Evolutionary conservation across 1,140 invertebrate genomes (phyloP).

Genomic region (Heliconius congener): DNA sequence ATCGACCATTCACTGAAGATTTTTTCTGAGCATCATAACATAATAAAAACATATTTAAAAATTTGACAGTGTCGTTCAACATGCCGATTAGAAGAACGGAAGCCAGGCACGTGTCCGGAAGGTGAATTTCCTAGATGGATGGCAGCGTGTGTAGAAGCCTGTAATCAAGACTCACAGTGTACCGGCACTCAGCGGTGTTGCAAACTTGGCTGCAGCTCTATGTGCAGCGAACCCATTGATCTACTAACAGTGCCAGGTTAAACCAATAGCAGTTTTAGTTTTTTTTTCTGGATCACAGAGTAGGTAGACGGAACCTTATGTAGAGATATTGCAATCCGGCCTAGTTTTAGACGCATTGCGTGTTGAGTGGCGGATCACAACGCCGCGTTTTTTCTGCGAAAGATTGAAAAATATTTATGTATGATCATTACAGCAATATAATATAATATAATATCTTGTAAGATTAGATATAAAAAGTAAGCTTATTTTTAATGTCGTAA

Average conservation of each 20-base stretch:
- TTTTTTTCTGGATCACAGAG: neutral
- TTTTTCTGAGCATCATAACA: too few relatives aligned
- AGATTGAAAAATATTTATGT: too few relatives aligned
- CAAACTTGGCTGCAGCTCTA: constrained; percentile 83
- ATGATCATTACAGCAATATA: too few relatives aligned
- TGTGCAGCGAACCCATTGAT: constrained; percentile 83
- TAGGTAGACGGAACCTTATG: neutral
- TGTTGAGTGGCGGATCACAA: too few relatives aligned
- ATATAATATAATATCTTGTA: neutral
- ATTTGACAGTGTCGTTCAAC: constrained; percentile 59
- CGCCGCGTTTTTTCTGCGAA: too few relatives aligned
- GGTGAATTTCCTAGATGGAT: constrained; percentile 77
- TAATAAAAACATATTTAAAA: neutral
- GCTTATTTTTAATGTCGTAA: neutral
- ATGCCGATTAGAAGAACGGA: constrained; percentile 61
- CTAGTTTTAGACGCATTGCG: too few relatives aligned
- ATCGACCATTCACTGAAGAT: too few relatives aligned
- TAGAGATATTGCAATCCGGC: too few relatives aligned
- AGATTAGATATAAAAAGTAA: neutral
- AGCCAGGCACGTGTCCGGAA: constrained; percentile 72
- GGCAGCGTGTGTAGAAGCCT: constrained; percentile 83
- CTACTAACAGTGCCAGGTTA: constrained; percentile 76
- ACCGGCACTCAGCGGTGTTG: constrained; percentile 85
- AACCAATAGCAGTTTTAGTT: neutral
- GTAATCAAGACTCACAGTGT: constrained; percentile 84